Base-by-base conservation (phyloP, 2,797 vertebrate genomes). In the Nothura maculosa region DNA sequence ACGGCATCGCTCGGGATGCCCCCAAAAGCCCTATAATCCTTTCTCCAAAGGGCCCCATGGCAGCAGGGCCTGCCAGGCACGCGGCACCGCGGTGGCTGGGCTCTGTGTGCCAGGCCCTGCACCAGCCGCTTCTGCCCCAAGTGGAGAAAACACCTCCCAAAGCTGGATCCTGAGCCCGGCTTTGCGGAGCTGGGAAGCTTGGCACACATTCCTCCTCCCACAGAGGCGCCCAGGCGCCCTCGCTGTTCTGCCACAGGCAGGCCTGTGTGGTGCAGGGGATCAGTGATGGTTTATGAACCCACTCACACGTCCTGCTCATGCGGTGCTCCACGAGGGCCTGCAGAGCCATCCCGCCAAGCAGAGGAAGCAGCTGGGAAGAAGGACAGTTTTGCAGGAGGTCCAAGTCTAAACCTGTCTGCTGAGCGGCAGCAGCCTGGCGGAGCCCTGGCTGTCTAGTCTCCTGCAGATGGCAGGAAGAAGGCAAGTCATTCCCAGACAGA, bases 391-490 rank as follows among this genome's bases (percentile, higher is more conserved):
- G 92, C 13, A 36, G 34, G 45, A 96, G 91, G 82, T 48, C 40
- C 80, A 97, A 96, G 91, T 87, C 94, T 96, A 95, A 95, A 74
- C 45, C 52, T 42, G 5, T 43, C 89, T 92, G 36, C 6, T 50
- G 80, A 96, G 94, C 36, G 5, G 70, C 79, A 96, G 94, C 4
- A 16, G 86, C 67, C 72, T 94, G 87, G 73, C 93, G 94, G 88
- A 63, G 85, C 79, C 70, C 77, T 87, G 67, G 80, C 87, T 76
- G 80, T 94, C 90, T 86, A 96, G 95, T 94, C 93, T 92, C 91
- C 87, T 63, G 62, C 77, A 92, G 88, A 96, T 87, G 91, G 92
- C 85, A 96, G 75, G 70, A 95, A 69, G 82, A 95, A 97, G 63
- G 60, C 24, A 0, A 93, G 50, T 48, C 48, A 24, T 14, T 85